These are phyloP conservation scores for Anoplius nigerrimus DNA, from an alignment of 2,888 invertebrate genomes.

Conservation along the genomic window DNA sequence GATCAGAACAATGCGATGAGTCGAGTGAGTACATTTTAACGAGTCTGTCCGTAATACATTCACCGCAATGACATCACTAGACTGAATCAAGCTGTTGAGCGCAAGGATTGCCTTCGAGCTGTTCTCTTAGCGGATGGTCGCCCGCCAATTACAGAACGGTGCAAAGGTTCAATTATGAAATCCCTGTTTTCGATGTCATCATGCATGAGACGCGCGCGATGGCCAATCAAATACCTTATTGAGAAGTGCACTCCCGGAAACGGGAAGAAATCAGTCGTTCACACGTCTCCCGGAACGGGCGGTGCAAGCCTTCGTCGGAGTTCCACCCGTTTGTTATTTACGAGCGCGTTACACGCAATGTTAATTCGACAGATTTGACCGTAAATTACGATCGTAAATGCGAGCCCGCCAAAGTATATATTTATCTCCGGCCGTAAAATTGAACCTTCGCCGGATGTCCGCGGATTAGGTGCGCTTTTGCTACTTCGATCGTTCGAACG, in stretches of 20 bases:
- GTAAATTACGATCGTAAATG: slow-evolving; percentile 57
- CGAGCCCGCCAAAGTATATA: slow-evolving; percentile 35
- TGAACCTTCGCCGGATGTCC: slow-evolving; percentile 24
- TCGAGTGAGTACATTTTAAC: no score
- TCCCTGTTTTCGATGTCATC: no score
- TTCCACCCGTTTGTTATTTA: slow-evolving; percentile 55
- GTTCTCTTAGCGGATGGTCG: no score
- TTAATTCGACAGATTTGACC: slow-evolving; percentile 61
- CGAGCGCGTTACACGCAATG: slow-evolving; percentile 62
- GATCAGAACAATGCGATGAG: no score
- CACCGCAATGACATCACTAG: no score
- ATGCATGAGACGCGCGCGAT: slow-evolving; percentile 11
- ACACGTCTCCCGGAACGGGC: slow-evolving; percentile 12
- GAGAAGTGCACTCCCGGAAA: slow-evolving; percentile 22
- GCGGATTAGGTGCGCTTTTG: background rate
- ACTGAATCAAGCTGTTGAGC: no score
- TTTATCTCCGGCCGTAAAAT: slow-evolving; percentile 52
- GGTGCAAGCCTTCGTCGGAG: slow-evolving; percentile 16
- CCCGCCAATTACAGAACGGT: no score
- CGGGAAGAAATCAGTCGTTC: slow-evolving; percentile 13
- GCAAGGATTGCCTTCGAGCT: no score
- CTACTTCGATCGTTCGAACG: no score
- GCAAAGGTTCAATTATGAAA: no score
- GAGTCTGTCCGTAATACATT: no score
- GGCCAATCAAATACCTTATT: slow-evolving; percentile 3